These are phyloP conservation scores for Diphyllodes magnificus DNA, from an alignment of 2,113 vertebrate species.

Conservation along the genomic window DNA sequence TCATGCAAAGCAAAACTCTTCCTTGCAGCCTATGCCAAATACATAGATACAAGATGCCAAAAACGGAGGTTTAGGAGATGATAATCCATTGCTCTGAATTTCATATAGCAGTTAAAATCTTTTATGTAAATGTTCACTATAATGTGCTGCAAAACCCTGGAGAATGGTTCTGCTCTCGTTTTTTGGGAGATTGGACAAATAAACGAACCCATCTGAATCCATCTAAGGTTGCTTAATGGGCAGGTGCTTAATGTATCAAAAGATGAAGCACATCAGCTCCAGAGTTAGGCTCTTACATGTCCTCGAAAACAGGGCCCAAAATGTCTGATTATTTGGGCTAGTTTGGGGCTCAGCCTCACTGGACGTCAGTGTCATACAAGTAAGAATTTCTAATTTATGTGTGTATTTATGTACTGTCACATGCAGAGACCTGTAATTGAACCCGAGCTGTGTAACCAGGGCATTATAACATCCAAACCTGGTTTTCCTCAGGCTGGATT, in stretches of 20 bases:
- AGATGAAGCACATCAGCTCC: neutral
- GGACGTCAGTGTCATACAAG: neutral
- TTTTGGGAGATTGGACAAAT: neutral
- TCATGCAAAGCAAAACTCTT: neutral
- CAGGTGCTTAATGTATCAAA: neutral
- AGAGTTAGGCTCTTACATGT: neutral
- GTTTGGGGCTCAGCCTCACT: neutral
- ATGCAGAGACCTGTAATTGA: neutral
- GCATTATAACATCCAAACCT: accelerated
- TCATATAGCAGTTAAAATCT: neutral
- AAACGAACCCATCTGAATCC: neutral
- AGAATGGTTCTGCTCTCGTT: neutral
- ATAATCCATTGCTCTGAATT: neutral
- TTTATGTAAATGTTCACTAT: neutral
- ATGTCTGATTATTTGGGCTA: neutral
- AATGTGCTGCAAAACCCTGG: neutral
- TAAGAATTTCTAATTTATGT: neutral
- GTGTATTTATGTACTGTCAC: neutral
- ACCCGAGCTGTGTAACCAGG: neutral
- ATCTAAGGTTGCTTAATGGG: neutral
- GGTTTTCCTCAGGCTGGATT: neutral
- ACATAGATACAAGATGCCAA: neutral
- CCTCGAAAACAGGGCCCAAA: neutral
- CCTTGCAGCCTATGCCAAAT: neutral
- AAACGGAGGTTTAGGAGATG: neutral